phyloP scores from a whole-genome alignment of 2,797 vertebrate species.

The Pseudotriccus pelzelni region DNA sequence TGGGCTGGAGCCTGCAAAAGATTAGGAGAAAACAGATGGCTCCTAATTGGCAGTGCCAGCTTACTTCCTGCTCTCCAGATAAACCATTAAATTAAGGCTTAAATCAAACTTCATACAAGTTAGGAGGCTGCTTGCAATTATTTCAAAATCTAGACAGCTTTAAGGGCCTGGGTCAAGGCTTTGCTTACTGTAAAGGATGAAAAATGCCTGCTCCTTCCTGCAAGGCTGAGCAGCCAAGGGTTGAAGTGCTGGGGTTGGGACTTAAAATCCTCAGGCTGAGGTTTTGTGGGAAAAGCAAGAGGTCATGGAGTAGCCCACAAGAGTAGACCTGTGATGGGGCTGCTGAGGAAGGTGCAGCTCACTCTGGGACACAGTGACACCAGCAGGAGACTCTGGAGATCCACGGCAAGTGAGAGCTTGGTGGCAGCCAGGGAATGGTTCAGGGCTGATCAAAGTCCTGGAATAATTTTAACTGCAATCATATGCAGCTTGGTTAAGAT shows the following conservation, averaged over 20 bases:
- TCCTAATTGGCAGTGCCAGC: slow-evolving; percentile 37
- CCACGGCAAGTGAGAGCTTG: accelerated
- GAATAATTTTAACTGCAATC: background rate
- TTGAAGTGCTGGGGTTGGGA: background rate
- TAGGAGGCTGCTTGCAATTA: slow-evolving; percentile 36
- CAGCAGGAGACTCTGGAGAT: background rate
- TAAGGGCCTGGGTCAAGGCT: slow-evolving; percentile 16
- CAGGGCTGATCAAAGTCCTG: background rate
- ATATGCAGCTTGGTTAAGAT: background rate
- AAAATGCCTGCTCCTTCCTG: background rate
- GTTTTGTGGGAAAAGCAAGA: background rate
- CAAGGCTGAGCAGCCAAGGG: background rate
- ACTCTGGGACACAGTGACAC: background rate
- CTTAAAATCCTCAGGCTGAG: background rate
- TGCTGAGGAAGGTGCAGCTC: background rate
- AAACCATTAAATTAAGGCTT: slow-evolving; percentile 33
- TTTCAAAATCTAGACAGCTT: slow-evolving; percentile 7
- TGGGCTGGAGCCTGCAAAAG: background rate
- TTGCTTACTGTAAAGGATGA: background rate
- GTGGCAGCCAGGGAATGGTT: background rate
- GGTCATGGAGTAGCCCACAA: background rate
- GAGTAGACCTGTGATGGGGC: background rate
- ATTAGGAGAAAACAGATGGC: slow-evolving; percentile 59
- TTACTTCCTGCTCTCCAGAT: slow-evolving; percentile 30
- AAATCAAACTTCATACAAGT: slow-evolving; percentile 27